Evolutionary conservation across 2,113 vertebrate genomes (phyloP).

Genomic region (Nycticorax nycticorax): DNA sequence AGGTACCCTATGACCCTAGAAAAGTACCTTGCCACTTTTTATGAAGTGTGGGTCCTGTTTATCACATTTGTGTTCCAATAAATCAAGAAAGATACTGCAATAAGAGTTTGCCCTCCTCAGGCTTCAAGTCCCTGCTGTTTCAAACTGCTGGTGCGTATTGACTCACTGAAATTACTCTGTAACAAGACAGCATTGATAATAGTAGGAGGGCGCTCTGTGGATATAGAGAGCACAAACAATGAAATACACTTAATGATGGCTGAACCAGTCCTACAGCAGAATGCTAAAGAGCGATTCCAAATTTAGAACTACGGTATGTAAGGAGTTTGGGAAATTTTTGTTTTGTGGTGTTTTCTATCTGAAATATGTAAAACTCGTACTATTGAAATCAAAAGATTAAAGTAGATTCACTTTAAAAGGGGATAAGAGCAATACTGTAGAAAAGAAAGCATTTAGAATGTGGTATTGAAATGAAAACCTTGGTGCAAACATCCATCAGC

Average conservation of each 20-base stretch:
- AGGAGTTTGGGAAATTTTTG: not conserved
- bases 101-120: not conserved
- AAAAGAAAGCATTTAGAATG: not conserved
- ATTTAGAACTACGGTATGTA: not conserved
- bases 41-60: not conserved
- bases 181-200: not conserved
- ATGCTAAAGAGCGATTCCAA: not conserved
- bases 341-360: not conserved
- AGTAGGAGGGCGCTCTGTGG: not conserved
- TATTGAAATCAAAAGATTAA: not conserved
- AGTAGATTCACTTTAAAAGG: not conserved
- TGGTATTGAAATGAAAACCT: constrained; percentile 23
- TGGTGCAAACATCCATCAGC: not conserved
- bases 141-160: not conserved
- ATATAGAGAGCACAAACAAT: not conserved
- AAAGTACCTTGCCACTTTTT: not conserved
- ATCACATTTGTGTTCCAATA: not conserved
- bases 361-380: constrained; percentile 13
- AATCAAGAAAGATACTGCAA: not conserved
- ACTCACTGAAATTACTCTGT: not conserved
- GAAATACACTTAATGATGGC: not conserved
- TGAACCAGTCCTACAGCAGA: not conserved
- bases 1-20: not conserved
- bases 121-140: not conserved
- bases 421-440: not conserved